Conservation (phyloP, 2,888 invertebrate species). For the Platypus cylindrus region DNA sequence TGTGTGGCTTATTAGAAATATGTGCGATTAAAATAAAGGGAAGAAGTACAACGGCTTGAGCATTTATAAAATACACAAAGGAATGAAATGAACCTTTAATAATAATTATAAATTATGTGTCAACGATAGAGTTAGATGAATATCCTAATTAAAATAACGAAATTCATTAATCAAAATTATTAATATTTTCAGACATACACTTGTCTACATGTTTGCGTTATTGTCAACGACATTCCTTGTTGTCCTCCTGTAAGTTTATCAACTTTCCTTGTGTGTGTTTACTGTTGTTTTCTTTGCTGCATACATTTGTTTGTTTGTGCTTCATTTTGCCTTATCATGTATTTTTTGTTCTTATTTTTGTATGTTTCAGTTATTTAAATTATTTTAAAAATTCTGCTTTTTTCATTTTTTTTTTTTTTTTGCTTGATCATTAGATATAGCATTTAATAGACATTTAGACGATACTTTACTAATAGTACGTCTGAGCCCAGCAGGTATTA, state of each 20-base stretch:
- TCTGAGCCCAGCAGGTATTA: no score
- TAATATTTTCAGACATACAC: constrained; percentile 66
- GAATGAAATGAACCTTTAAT: no score
- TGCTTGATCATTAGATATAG: no score
- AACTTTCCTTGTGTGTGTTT: constrained; percentile 12
- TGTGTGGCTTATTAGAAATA: no score
- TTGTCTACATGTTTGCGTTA: constrained; percentile 77
- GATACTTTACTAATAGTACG: no score
- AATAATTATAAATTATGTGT: no score
- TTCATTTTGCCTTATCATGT: constrained; percentile 2
- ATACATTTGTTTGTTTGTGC: constrained; percentile 3
- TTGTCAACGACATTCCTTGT: constrained; percentile 73
- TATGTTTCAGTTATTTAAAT: constrained; percentile 1
- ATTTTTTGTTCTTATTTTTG: constrained; percentile 2
- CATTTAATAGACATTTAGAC: no score
- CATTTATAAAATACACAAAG: no score
- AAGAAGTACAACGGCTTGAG: no score
- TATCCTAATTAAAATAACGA: no score
- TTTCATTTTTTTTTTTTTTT: constrained; percentile 1
- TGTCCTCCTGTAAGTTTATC: constrained; percentile 61
- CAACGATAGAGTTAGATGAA: no score
- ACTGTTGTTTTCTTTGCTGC: constrained; percentile 8
- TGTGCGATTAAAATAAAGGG: no score
- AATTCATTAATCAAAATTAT: constrained; percentile 4
- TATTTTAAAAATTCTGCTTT: constrained; percentile 1